A percentile compares a stretch with the other conserved stretches of the same genome.
phyloP scores from a whole-genome alignment of 2,113 vertebrate species.

The Suncus etruscus region DNA sequence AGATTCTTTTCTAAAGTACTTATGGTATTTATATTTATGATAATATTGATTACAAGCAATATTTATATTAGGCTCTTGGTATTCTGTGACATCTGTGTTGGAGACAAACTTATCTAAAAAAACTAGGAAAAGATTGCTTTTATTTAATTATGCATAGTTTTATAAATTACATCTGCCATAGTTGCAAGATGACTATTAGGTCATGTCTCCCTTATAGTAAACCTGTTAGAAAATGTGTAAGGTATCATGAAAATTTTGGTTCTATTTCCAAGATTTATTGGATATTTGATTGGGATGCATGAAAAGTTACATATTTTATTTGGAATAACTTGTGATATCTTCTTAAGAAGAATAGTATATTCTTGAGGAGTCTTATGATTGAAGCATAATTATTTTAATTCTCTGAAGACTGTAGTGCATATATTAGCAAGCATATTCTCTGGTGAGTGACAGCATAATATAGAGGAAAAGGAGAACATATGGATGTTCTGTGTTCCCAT shows the following conservation, averaged over 20 bases:
- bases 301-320: not conserved
- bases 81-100: slow-evolving; percentile 48
- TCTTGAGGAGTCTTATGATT: slow-evolving; percentile 5
- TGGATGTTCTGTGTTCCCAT: slow-evolving; percentile 67
- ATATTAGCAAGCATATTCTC: slow-evolving; percentile 59
- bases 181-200: slow-evolving; percentile 26
- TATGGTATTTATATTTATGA: not conserved
- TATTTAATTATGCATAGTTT: slow-evolving; percentile 12
- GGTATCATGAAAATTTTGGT: slow-evolving; percentile 1
- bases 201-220: not conserved
- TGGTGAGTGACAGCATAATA: slow-evolving; percentile 65
- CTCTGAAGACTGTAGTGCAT: slow-evolving; percentile 44
- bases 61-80: slow-evolving; percentile 29
- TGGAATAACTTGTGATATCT: not conserved
- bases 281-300: slow-evolving; percentile 27
- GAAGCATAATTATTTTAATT: slow-evolving; percentile 67
- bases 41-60: slow-evolving; percentile 12
- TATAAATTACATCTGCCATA: slow-evolving; percentile 24
- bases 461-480: slow-evolving; percentile 68
- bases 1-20: slow-evolving; percentile 26
- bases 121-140: slow-evolving; percentile 46
- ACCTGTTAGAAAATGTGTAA: slow-evolving; percentile 9
- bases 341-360: slow-evolving; percentile 16
- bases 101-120: slow-evolving; percentile 49
- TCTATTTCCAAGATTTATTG: slow-evolving; percentile 6